Base-by-base conservation (phyloP, 2,888 invertebrate genomes). In the Conops quadrifasciatus region DNA sequence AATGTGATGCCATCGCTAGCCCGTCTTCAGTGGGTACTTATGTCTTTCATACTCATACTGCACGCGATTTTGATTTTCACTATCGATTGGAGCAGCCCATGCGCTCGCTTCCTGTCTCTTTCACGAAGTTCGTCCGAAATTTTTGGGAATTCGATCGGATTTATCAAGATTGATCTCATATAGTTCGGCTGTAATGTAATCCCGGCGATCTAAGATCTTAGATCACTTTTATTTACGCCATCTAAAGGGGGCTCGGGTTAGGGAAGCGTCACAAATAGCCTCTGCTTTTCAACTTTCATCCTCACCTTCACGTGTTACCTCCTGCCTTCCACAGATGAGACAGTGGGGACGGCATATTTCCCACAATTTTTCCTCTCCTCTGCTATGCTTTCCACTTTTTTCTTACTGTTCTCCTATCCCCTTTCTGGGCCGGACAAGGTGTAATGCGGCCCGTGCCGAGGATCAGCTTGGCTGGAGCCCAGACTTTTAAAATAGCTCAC, bases 1-100 rank as follows among this genome's bases (percentile, higher is more conserved):
- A 63, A 47, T 24, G 45, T 47, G 63, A 63, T 63, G 24, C 63
- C 45, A 26, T 24, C 63, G 16, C 45, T 47, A 26, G 4, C 63
- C 45, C 47, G 19, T 26, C 36, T 28, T 63, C 53, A 19, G 56
- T 36, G 21, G 43, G 56, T 21, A 66, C 66, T 66, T 66, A 66
- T 53, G 66, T 56, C 53, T 30, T 43, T 66, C 53, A 36, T 66
- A 30, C 19, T 56, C 24, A 36, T 66, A 19, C 51, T 53, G 53
- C 36, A 53, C 56, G 2, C 24, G 51, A 36, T 66, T 66, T 53
- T 56, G 56, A 66, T 66, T 56, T 36, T 43, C 51, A 43, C 24
- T 36, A 56, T 65, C 30, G 53, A 66, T 56, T 53, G 21, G 53
- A 36, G 16, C 30, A n/a, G 15, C 7, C 36, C 5, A 36, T 36